These are phyloP conservation scores for Peribatodes rhomboidaria DNA, from an alignment of 2,888 invertebrate species.

Conservation along the genomic window DNA sequence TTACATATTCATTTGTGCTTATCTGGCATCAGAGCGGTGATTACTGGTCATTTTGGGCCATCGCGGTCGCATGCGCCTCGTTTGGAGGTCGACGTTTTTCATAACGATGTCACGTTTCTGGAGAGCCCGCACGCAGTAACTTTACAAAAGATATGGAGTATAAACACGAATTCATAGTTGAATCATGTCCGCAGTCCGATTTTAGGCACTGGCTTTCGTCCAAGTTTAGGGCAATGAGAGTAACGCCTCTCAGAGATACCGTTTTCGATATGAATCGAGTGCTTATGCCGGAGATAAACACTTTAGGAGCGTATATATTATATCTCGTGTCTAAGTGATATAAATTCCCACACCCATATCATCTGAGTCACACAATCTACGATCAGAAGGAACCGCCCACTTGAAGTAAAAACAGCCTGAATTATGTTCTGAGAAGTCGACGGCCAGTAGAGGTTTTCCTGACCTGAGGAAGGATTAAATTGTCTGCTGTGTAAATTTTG, in stretches of 20 bases:
- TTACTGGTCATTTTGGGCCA: conserved; percentile 74
- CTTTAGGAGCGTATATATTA: conserved; percentile 56
- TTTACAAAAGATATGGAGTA: conserved; percentile 67
- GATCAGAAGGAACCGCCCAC: conserved; percentile 73
- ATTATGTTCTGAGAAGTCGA: conserved; percentile 67
- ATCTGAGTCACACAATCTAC: conserved; percentile 77
- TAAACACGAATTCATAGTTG: conserved; percentile 60
- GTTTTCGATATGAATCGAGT: conserved; percentile 67
- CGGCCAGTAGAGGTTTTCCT: conserved; percentile 58
- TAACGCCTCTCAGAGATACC: conserved; percentile 62
- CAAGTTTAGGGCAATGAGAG: conserved; percentile 69
- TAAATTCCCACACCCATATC: conserved; percentile 78
- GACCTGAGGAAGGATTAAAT: conserved; percentile 59
- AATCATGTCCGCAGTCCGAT: conserved; percentile 71
- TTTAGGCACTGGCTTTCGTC: conserved; percentile 77
- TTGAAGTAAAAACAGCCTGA: conserved; percentile 70
- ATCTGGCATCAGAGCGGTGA: conserved; percentile 77
- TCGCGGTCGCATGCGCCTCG: conserved; percentile 68
- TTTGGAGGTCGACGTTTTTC: conserved; percentile 62
- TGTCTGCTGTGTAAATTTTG: conserved; percentile 62
- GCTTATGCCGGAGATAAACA: conserved; percentile 68
- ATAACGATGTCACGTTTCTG: conserved; percentile 64
- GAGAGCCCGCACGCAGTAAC: conserved; percentile 59
- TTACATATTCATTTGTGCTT: conserved; percentile 84
- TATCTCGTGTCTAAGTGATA: conserved; percentile 63